Conservation (phyloP, 2,888 invertebrate species). For the Thera obeliscata region DNA sequence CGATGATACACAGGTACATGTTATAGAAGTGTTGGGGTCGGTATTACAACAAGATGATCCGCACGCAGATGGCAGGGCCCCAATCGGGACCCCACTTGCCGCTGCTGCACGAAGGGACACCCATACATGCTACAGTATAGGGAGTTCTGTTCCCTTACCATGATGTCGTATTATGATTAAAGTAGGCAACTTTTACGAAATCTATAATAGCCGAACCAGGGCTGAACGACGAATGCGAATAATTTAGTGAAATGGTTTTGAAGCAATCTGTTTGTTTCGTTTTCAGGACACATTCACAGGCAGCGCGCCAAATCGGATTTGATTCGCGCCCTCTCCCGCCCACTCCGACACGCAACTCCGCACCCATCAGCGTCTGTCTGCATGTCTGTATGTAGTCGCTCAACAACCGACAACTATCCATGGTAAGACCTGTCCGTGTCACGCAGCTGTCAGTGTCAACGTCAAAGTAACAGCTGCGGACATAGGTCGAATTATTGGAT, state of each 20-base stretch:
- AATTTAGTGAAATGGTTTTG: background rate
- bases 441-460: constrained; percentile 15
- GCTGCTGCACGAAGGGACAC: too few species aligned
- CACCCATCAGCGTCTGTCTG: constrained; percentile 25
- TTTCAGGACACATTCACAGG: constrained; percentile 73
- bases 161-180: too few species aligned
- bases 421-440: background rate
- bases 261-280: background rate
- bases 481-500: background rate
- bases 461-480: constrained; percentile 18
- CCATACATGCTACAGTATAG: constrained; percentile 62
- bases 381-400: constrained; percentile 11
- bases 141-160: too few species aligned
- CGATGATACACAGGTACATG: constrained; percentile 25
- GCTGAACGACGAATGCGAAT: too few species aligned
- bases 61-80: too few species aligned
- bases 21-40: too few species aligned
- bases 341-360: constrained; percentile 48
- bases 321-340: constrained; percentile 61
- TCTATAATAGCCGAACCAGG: too few species aligned
- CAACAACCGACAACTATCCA: background rate
- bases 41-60: too few species aligned
- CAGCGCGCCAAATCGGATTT: constrained; percentile 73
- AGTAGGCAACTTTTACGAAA: too few species aligned
- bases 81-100: too few species aligned